Base-by-base conservation (phyloP, 2,888 invertebrate species). In the Hylaea fasciaria region DNA sequence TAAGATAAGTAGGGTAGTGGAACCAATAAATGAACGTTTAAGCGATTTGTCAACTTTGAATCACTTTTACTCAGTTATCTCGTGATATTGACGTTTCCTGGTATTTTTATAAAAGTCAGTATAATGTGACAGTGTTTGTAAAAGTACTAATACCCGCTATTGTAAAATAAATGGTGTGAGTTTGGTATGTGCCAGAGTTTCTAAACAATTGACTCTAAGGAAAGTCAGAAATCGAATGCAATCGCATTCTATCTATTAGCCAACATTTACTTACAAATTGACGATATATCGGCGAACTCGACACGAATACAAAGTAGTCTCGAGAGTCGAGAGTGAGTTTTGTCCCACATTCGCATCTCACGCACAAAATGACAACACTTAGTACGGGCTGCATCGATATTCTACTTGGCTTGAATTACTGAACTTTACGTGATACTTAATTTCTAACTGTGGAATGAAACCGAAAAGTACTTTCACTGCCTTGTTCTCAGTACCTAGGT, bases 401-500 rank as follows among this genome's bases (percentile, higher is more conserved):
- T n/a, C 54, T 55, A 57, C 57, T 62, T 60, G 60, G 56, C 64
- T 63, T 48, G 57, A 53, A 60, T 65, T 22, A 64, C 59, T 64
- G 58, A 66, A 57, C 54, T 63, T 61, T 52, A 57, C 61, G 22
- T 16, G 16, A 45, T 45, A 7, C 48, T 22, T 2, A 22, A 13
- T 44, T 53, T 48, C 35, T 48, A 46, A 66, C 62, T 57, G 47
- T 60, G 65, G 66, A 65, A 55, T 56, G 45, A 43, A 32, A 53
- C 64, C 55, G 66, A 64, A 65, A 72, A 49, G 11, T 39, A 79
- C 82, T 83, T 83, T 84, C 84, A 73, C 83, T 74, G 58, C 64
- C 73, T 77, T 78, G 76, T 79, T 75, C 64, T 65, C 43, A 41
- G n/a, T 43, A 46, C 5, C 28, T 32, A 22, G 22, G 58, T 71